Conservation (phyloP, 2,888 invertebrate genomes). For the Psococerastis gibbosa region DNA sequence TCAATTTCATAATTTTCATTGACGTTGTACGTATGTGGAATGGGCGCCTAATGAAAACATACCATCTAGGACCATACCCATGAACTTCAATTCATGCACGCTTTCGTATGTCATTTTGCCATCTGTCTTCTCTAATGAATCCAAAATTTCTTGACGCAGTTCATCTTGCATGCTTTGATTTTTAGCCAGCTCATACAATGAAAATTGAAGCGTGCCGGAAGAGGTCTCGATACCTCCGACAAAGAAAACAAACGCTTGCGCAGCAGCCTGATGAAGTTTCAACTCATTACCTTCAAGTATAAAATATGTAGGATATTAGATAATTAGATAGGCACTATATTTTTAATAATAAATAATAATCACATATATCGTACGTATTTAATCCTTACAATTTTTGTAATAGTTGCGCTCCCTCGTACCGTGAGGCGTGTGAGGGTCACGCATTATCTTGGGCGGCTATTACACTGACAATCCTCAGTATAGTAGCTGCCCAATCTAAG, state of each 20-base stretch:
- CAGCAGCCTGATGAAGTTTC: slow-evolving; percentile 21
- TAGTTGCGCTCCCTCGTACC: no score
- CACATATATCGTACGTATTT: no score
- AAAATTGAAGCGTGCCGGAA: slow-evolving; percentile 28
- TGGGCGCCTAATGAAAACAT: slow-evolving; percentile 15
- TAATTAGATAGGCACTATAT: no score
- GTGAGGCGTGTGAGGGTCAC: no score
- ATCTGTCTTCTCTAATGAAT: slow-evolving; percentile 21
- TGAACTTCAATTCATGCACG: slow-evolving; percentile 27
- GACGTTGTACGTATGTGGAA: no score
- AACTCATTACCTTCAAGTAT: not conserved
- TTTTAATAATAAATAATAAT: no score
- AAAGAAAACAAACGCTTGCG: slow-evolving; percentile 29
- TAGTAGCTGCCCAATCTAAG: no score
- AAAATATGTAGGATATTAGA: no score
- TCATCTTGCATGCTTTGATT: slow-evolving; percentile 26
- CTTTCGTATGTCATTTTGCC: slow-evolving; percentile 25
- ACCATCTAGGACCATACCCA: slow-evolving; percentile 28
- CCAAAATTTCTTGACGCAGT: slow-evolving; percentile 25
- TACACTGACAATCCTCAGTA: no score
- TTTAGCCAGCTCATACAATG: slow-evolving; percentile 28
- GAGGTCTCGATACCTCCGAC: slow-evolving; percentile 33
- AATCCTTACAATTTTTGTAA: no score
- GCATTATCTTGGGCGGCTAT: no score
- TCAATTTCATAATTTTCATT: no score